Conservation (phyloP, 1,140 invertebrate genomes). For the Ectropis grisescens region DNA sequence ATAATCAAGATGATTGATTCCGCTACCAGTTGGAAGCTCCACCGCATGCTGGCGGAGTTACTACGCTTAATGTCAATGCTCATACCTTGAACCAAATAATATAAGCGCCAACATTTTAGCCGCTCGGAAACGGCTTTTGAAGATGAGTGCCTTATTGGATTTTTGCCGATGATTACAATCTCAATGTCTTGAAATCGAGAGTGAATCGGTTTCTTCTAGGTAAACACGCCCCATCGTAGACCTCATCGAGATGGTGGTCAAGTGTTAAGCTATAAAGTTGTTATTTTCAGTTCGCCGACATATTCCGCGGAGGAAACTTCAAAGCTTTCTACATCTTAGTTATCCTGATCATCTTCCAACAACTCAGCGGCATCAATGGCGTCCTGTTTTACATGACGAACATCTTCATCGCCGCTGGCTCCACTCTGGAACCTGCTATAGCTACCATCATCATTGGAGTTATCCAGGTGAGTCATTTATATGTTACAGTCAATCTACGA, state of each 20-base stretch:
- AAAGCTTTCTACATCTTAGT: conserved; percentile 78
- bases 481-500: neutral
- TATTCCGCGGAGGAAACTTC: conserved; percentile 49
- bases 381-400: conserved; percentile 85
- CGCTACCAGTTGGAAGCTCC: too few relatives aligned
- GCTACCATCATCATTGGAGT: conserved; percentile 84
- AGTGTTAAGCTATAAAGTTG: neutral
- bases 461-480: conserved; percentile 67
- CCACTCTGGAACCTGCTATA: conserved; percentile 69
- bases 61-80: too few relatives aligned
- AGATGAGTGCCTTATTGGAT: neutral
- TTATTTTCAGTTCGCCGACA: conserved; percentile 28
- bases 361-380: conserved; percentile 85
- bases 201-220: too few relatives aligned
- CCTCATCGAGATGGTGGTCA: neutral
- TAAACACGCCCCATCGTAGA: too few relatives aligned
- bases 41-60: too few relatives aligned
- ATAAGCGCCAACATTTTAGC: neutral
- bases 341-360: conserved; percentile 79
- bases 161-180: too few relatives aligned
- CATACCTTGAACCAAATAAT: too few relatives aligned
- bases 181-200: too few relatives aligned
- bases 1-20: too few relatives aligned
- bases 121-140: neutral
- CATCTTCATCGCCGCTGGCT: conserved; percentile 77